A percentile compares a stretch with the other conserved stretches of the same genome.
Conservation (phyloP, 2,888 invertebrate species). For the Tridacna gigas region DNA sequence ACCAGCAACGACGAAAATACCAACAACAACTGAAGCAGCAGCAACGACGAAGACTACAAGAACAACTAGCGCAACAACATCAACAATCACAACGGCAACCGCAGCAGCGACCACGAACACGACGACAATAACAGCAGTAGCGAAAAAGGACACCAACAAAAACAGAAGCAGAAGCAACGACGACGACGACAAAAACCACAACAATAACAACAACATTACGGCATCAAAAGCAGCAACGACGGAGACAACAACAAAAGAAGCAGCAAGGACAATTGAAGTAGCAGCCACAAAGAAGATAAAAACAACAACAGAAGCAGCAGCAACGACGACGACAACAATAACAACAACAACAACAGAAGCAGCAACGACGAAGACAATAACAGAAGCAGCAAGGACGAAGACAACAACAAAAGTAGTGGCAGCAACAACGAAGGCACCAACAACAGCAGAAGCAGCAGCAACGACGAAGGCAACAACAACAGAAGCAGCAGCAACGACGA, state of each 20-base stretch:
- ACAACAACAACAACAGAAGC: background rate
- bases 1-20: background rate
- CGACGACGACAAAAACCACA: background rate
- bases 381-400: background rate
- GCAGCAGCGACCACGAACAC: background rate
- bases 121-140: background rate
- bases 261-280: background rate
- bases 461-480: background rate
- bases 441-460: background rate
- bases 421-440: background rate
- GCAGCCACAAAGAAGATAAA: no score
- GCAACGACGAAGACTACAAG: background rate
- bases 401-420: background rate
- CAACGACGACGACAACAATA: background rate
- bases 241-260: background rate
- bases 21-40: background rate
- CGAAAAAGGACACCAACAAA: background rate
- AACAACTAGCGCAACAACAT: background rate
- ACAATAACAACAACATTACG: background rate
- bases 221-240: background rate
- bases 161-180: no score
- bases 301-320: background rate
- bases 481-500: background rate
- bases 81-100: background rate
- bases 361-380: background rate